Evolutionary conservation across 2,888 invertebrate species (phyloP).

Genomic region (Drosophila nigritarsus): DNA sequence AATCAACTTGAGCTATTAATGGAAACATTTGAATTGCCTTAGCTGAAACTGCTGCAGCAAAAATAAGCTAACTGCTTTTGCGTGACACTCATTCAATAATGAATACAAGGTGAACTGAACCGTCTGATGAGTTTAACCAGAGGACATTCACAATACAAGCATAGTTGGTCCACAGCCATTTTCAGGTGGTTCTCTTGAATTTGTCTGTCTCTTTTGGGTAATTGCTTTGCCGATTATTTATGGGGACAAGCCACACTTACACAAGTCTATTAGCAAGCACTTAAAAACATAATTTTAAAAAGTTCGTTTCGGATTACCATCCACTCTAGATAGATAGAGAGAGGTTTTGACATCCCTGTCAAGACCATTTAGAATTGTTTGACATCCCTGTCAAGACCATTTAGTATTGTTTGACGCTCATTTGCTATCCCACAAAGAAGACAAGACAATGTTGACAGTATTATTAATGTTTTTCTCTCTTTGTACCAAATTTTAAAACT

Average conservation of each 20-base stretch:
- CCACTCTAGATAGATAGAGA: background rate
- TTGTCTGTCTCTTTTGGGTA: slow-evolving; percentile 21
- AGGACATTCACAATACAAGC: background rate
- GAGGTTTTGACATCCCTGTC: background rate
- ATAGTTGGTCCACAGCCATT: slow-evolving; percentile 19
- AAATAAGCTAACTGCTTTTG: slow-evolving; percentile 64
- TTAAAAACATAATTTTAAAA: slow-evolving; percentile 2
- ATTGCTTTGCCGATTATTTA: slow-evolving; percentile 28
- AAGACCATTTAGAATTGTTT: background rate
- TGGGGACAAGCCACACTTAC: slow-evolving; percentile 1
- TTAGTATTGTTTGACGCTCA: background rate
- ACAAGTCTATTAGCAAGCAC: slow-evolving; percentile 18
- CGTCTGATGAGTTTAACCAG: background rate
- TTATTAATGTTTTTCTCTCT: background rate
- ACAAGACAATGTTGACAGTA: background rate
- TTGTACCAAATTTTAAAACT: background rate
- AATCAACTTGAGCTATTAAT: slow-evolving; percentile 40
- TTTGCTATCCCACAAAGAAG: background rate
- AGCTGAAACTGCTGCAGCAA: slow-evolving; percentile 46
- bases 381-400: background rate
- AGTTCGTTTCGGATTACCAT: background rate
- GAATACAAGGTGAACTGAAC: slow-evolving; percentile 4
- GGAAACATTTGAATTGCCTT: slow-evolving; percentile 25
- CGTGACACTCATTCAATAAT: slow-evolving; percentile 62
- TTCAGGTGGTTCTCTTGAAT: background rate